Percentiles rank a stretch among this genome's conserved stretches.
Conservation (phyloP, 1,140 invertebrate genomes). For the Drosophila azteca region DNA sequence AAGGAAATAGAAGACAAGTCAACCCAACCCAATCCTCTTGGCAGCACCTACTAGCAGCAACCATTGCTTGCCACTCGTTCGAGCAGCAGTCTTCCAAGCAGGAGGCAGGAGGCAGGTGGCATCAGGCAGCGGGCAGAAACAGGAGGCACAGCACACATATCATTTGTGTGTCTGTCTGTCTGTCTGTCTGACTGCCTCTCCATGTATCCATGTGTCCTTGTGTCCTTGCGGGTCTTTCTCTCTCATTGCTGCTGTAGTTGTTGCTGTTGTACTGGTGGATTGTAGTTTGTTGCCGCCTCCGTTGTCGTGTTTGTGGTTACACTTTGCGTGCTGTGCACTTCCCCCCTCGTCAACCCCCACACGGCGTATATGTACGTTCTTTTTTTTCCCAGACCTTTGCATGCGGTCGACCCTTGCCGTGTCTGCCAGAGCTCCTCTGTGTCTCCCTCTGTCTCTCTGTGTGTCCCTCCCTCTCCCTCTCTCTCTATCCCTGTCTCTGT, state of each 20-base stretch:
- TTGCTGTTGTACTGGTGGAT: constrained; percentile 54
- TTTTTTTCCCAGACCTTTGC: constrained; percentile 52
- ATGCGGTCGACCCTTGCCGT: constrained; percentile 55
- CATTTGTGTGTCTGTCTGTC: constrained; percentile 61
- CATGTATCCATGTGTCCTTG: constrained; percentile 27
- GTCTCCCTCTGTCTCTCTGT: constrained; percentile 29
- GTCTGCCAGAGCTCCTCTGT: constrained; percentile 11
- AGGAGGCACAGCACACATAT: constrained; percentile 62
- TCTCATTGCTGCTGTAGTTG: constrained; percentile 12
- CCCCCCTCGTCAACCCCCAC: constrained; percentile 18
- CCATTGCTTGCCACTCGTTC: constrained; percentile 31
- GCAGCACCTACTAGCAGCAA: constrained; percentile 24
- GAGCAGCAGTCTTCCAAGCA: constrained; percentile 20
- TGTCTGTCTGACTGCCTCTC: constrained; percentile 17
- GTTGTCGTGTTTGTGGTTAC: constrained; percentile 75
- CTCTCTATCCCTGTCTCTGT: constrained; percentile 36
- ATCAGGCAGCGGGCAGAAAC: constrained; percentile 20
- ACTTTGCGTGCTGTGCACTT: constrained; percentile 55
- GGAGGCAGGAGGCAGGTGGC: too few relatives aligned
- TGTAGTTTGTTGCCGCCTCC: constrained; percentile 61
- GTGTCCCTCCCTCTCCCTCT: constrained; percentile 25
- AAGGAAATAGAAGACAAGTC: constrained; percentile 33
- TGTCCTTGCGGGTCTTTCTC: constrained; percentile 28
- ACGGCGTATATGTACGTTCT: constrained; percentile 39
- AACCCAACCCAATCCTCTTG: constrained; percentile 42